These are phyloP conservation scores for Blastomussa wellsi DNA, from an alignment of 92 coral and sea anemone genomes.

Conservation along the genomic window DNA sequence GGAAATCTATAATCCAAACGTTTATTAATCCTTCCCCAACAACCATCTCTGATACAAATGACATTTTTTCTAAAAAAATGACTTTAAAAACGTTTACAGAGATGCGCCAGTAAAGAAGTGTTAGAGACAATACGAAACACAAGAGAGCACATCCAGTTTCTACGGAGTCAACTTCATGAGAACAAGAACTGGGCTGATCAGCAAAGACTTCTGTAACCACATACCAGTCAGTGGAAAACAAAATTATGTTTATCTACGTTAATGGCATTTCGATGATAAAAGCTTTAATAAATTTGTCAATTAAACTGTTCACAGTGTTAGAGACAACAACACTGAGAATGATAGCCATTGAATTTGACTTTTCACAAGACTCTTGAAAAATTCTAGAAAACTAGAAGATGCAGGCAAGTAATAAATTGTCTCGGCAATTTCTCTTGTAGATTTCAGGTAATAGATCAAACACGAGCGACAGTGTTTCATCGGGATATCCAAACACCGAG, in stretches of 20 bases:
- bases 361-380: not conserved
- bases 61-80: too few species aligned
- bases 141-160: conserved; percentile 29
- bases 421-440: too few species aligned
- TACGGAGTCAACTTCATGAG: conserved; percentile 31
- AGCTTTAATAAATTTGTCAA: not conserved
- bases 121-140: conserved; percentile 17
- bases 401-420: too few species aligned
- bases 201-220: not conserved
- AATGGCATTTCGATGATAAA: not conserved
- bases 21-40: too few species aligned
- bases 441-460: too few species aligned
- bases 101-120: conserved; percentile 22
- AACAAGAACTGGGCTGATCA: not conserved
- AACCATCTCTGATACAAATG: too few species aligned
- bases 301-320: not conserved
- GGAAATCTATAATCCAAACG: too few species aligned
- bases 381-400: not conserved
- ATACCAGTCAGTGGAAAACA: not conserved
- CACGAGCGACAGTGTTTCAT: too few species aligned
- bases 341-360: not conserved
- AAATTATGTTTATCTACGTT: not conserved
- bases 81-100: not conserved
- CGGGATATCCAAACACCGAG: too few species aligned
- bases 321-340: not conserved